A percentile compares a stretch with the other conserved stretches of the same genome.
Evolutionary conservation across 2,888 invertebrate genomes (phyloP).

Genomic region (Agriopis aurantiaria): DNA sequence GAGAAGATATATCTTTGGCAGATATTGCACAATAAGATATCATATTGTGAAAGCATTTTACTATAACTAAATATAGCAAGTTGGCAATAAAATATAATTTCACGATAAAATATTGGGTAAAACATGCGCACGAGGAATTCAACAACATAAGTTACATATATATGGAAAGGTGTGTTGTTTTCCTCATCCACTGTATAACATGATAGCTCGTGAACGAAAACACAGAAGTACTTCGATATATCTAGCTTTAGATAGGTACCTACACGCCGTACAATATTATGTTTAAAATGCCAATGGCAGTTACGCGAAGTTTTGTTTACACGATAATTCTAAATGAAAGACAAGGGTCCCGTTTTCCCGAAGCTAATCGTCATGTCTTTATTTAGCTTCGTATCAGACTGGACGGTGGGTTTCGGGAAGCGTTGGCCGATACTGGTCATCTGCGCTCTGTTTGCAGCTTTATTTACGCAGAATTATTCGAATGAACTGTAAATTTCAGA

Average conservation of each 20-base stretch:
- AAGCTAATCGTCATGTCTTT: constrained; percentile 57
- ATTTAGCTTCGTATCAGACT: constrained; percentile 59
- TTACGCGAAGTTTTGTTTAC: constrained; percentile 23
- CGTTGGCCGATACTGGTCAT: constrained; percentile 56
- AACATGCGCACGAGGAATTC: constrained; percentile 38
- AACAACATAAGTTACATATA: constrained; percentile 30
- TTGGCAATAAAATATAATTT: constrained; percentile 24
- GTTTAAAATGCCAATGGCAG: constrained; percentile 15
- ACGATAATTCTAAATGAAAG: constrained; percentile 42
- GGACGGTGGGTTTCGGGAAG: constrained; percentile 60
- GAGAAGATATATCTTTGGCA: constrained; percentile 25
- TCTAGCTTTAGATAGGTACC: constrained; percentile 8
- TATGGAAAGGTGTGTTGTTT: constrained; percentile 33
- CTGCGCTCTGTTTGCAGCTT: constrained; percentile 51
- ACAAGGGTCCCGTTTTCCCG: constrained; percentile 51
- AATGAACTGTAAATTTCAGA: constrained; percentile 48
- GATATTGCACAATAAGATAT: constrained; percentile 17
- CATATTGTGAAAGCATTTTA: constrained; percentile 23
- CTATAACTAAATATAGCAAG: constrained; percentile 19
- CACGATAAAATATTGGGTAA: constrained; percentile 31
- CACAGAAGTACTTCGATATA: constrained; percentile 12
- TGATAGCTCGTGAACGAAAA: constrained; percentile 31
- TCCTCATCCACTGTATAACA: constrained; percentile 28
- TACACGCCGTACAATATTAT: constrained; percentile 5
- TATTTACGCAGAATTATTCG: constrained; percentile 46